A percentile compares a stretch with the other conserved stretches of the same genome.
Conservation (phyloP, 2,113 vertebrate species). For the Menura novaehollandiae region DNA sequence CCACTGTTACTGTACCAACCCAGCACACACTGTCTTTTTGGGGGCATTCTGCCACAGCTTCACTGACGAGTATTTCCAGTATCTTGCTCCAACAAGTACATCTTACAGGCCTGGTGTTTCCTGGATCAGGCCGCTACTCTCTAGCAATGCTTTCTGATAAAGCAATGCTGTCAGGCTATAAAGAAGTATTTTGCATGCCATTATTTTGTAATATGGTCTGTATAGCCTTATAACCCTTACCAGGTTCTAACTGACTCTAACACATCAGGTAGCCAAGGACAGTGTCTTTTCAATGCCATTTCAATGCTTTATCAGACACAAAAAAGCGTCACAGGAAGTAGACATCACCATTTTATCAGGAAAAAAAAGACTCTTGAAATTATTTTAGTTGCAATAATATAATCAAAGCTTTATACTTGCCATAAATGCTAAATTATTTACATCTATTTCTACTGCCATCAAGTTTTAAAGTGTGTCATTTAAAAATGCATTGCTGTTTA, state of each 20-base stretch:
- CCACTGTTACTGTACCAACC: neutral
- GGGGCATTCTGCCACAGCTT: neutral
- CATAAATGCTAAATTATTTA: neutral
- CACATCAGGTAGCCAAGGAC: neutral
- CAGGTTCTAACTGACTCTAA: neutral
- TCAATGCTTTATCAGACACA: neutral
- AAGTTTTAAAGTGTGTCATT: neutral
- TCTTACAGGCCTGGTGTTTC: neutral
- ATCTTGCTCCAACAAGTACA: neutral
- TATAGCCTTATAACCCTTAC: neutral
- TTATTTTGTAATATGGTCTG: neutral
- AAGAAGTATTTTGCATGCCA: neutral
- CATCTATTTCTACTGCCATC: neutral
- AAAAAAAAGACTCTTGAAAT: neutral
- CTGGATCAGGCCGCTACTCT: neutral
- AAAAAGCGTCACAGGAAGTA: neutral
- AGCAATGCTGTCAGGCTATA: constrained; percentile 23
- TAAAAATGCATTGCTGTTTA: neutral
- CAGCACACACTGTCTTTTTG: neutral
- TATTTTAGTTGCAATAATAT: neutral
- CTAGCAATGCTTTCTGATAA: constrained; percentile 4
- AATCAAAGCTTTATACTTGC: neutral
- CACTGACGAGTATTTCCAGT: neutral
- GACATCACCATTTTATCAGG: neutral
- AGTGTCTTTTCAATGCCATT: neutral